These are phyloP conservation scores for Sesamia inferens DNA, from an alignment of 2,888 invertebrate genomes.

Conservation along the genomic window DNA sequence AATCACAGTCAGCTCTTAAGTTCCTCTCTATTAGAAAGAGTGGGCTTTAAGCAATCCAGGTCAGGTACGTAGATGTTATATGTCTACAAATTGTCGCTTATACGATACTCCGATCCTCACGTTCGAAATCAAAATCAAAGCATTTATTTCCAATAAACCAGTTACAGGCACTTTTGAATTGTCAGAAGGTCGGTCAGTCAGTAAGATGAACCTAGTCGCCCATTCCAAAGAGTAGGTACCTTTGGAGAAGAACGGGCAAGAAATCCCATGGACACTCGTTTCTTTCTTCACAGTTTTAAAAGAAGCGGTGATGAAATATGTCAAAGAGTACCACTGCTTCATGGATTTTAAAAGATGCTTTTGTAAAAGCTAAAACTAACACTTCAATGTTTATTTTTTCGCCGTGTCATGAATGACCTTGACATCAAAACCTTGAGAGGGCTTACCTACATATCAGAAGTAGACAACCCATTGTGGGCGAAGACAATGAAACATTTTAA, in stretches of 20 bases:
- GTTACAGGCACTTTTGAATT: too few species aligned
- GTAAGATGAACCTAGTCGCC: too few species aligned
- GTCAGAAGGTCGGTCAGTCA: too few species aligned
- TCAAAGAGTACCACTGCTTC: background rate
- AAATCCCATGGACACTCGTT: too few species aligned
- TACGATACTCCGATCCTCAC: background rate
- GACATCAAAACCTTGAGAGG: conserved; percentile 48
- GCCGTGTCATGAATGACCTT: conserved; percentile 24
- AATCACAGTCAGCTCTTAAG: background rate
- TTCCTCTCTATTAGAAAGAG: background rate
- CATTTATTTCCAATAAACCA: too few species aligned
- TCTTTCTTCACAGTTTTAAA: too few species aligned
- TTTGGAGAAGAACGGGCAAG: too few species aligned
- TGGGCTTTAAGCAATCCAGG: background rate
- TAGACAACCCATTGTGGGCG: conserved; percentile 24
- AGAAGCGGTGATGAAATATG: background rate
- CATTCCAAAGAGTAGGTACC: too few species aligned
- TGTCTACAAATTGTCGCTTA: background rate
- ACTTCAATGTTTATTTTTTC: background rate
- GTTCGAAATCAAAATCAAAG: too few species aligned
- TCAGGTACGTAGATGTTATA: background rate
- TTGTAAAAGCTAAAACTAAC: background rate
- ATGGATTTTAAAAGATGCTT: background rate
- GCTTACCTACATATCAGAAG: background rate
- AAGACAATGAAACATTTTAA: conserved; percentile 10